Evolutionary conservation across 53 echinoderm and acorn worm genomes (phyloP).

Genomic region (Paelopatides confundens): DNA sequence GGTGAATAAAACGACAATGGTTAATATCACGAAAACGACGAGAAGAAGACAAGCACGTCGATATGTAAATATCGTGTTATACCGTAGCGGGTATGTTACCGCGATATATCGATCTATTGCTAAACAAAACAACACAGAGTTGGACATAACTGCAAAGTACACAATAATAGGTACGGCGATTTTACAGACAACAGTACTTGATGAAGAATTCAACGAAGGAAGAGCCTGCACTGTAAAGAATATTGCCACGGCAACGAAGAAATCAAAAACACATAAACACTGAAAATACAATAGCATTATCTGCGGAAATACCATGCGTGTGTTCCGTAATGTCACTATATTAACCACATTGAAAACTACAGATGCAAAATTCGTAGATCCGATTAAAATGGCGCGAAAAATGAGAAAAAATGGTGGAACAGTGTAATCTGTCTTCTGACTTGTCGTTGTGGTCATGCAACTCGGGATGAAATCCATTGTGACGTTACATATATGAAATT

Average conservation of each 20-base stretch:
- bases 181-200: not conserved
- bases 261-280: not conserved
- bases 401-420: not conserved
- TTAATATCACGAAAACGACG: not conserved
- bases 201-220: not conserved
- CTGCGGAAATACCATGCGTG: not conserved
- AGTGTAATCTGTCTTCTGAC: no score
- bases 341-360: not conserved
- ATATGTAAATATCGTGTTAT: not conserved
- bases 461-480: no score
- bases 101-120: slow-evolving; percentile 24
- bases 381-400: not conserved
- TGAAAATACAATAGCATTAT: not conserved
- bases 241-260: not conserved
- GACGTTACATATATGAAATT: no score
- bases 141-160: not conserved
- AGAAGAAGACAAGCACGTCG: not conserved
- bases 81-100: not conserved
- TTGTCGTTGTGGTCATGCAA: no score
- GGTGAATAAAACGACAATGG: not conserved
- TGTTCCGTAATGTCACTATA: not conserved
- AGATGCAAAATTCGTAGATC: not conserved
- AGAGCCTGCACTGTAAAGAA: not conserved
- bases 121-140: slow-evolving; percentile 1
- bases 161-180: not conserved